Base-by-base conservation (phyloP, 92 coral and sea anemone genomes). In the Paramuricea clavata region DNA sequence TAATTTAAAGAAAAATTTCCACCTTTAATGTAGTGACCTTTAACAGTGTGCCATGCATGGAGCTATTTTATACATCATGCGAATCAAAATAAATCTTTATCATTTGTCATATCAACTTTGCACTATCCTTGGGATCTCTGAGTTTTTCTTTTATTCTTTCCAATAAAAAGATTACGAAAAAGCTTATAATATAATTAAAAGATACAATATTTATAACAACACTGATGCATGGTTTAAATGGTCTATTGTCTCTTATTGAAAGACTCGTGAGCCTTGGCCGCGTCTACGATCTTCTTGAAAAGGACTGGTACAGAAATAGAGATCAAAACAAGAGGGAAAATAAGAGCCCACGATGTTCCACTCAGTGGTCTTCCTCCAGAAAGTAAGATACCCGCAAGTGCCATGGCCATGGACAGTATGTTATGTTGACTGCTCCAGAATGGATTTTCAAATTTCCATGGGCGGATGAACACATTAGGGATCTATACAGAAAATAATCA, bases 331-430 rank as follows among this genome's bases (percentile, higher is more conserved):
- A 65, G 72, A 28, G 72, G 72, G 19, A 65, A 65, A 65, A 65
- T 16, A 13, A 65, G 72, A 65, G 72, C 72, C 72, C 72, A 65
- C 72, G 72, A 65, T 65, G 72, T 65, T 33, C 72, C 72, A 28
- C 13, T 65, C 72, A 65, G 39, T 31, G 72, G 72, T 65, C 72
- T 65, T 65, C 72, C 72, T 11, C 72, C 72, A 5, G 72, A 65
- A 27, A 65, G 72, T 27, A 65, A 33, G 35, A 27, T 27, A 25
- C 39, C 72, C 17, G 72, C 72, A 31, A 65, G 72, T 6, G 72
- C 72, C 72, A 65, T 65, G 7, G 72, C 39, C 72, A 65, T 65
- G 7, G 72, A 65, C n/a, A 65, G 39, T 28, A 65, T 65, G 11
- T 65, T 65, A 19, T 65, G 72, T n/a, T 65, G 72, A 19, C 72